Percentiles rank a stretch among this genome's conserved stretches.
Conservation (phyloP, 2,797 vertebrate genomes). For the Podarcis lilfordi region DNA sequence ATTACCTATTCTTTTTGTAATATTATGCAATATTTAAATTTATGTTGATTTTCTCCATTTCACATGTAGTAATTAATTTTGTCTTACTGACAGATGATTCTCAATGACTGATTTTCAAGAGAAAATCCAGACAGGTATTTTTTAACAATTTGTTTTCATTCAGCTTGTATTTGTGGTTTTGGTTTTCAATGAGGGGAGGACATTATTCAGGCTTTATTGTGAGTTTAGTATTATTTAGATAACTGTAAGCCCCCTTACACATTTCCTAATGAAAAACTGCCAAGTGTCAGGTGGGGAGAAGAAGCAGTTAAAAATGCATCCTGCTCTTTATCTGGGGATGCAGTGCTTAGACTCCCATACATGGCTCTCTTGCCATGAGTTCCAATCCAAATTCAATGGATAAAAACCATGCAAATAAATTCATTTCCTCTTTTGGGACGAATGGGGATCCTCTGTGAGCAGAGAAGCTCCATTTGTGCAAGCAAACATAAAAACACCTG, state of each 20-base stretch:
- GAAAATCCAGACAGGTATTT: slow-evolving; percentile 76
- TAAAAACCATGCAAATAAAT: background rate
- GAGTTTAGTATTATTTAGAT: slow-evolving; percentile 14
- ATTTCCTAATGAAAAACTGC: slow-evolving; percentile 9
- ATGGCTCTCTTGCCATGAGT: too few relatives aligned
- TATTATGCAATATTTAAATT: slow-evolving; percentile 69
- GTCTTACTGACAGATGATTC: slow-evolving; percentile 81
- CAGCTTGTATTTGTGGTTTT: slow-evolving; percentile 36
- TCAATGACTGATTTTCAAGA: slow-evolving; percentile 77
- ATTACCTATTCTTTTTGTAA: slow-evolving; percentile 62
- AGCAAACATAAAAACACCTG: background rate
- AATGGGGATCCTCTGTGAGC: background rate
- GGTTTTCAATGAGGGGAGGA: slow-evolving; percentile 46
- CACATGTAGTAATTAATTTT: slow-evolving; percentile 79
- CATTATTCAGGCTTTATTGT: background rate
- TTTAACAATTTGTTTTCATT: slow-evolving; percentile 71
- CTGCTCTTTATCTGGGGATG: background rate
- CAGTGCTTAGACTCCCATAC: background rate
- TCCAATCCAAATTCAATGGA: background rate
- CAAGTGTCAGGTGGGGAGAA: background rate
- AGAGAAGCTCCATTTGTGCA: rapidly evolving
- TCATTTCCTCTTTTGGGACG: background rate
- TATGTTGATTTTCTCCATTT: slow-evolving; percentile 60
- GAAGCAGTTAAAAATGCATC: background rate
- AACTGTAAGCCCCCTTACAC: background rate